Base-by-base conservation (phyloP, 2,113 vertebrate genomes). In the Echinops telfairi region DNA sequence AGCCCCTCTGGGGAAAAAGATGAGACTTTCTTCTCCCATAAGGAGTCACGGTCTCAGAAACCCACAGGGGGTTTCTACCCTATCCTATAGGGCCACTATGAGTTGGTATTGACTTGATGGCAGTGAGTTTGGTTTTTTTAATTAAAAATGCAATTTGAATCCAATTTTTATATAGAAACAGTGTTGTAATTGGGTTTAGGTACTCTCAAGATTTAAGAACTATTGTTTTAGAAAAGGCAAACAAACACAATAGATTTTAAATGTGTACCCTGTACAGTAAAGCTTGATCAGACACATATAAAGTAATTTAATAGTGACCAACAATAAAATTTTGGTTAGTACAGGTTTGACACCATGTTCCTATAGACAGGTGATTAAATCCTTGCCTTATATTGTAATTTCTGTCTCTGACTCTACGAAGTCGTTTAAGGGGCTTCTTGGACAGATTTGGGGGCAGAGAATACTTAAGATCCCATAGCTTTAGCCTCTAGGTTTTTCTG, bases 211-310 rank as follows among this genome's bases (percentile, higher is more conserved):
- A 71, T 83, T 91, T 68, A 79, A 38, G 75, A 90, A 11, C 53
- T 47, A 71, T 3, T 85, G 53, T 88, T 93, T 94, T 92, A 83
- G 92, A 85, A 91, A 90, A 88, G 75, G 14, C 82, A 36, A 94
- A 78, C 12, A 94, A 43, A 90, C 57, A 64, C 62, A 29, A 40
- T 77, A 75, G 73, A 73, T 87, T 88, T 81, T 86, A 81, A 83
- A 73, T 94, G 31, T 93, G 17, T 85, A 31, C 36, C 76, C 36
- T 60, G 5, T 71, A 53, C 36, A 53, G 83, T 89, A 77, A 92
- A 86, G n/a, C 47, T 94, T 47, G 88, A n/a, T 6, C 33, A 76
- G 38, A 82, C 25, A 94, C 71, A 80, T 66, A 40, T 70, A 60
- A 81, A 93, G n/a, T 73, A 79, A 73, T 87, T 84, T 79, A 93